Evolutionary conservation across 2,888 invertebrate species (phyloP), one percentile per base, ranked within the genome.

Genomic region (Suillia variegata): DNA sequence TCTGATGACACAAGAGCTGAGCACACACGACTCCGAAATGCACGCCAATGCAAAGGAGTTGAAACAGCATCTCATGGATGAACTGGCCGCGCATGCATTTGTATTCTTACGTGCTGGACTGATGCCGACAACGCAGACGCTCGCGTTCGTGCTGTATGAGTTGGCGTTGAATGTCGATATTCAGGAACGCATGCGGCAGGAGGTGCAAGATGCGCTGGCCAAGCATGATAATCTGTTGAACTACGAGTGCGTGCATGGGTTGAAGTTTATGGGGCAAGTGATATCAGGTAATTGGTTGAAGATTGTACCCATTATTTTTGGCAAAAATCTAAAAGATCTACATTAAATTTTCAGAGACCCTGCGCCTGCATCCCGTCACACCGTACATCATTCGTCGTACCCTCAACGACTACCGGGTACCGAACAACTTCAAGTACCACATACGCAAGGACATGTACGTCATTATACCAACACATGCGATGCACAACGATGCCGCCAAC

Each of bases 101-200:
- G 70, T 78, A 1, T 82, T 82, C 56, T 67, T 80, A 17, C 65
- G 78, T 38, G 78, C 88, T 3, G 89, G 89, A 0, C 88, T 87
- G 65, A 89, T 89, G 71, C 88, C 88, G 0, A 87, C 88, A 0
- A 86, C 88, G 0, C 85, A 87, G 0, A 85, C 87, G 0, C 82
- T 88, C 4, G 85, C 85, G 62, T 87, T 85, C 62, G 68, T 70
- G 1, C 62, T 81, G 0, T 80, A 78, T 17, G 81, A 81, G 57
- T 52, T 81, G 51, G 78, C 80, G 0, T 33, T 72, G 10, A 76
- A 81, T 62, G 59, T 62, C 0, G 67, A 75, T 0, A 58, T 79
- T 60, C 80, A 66, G 70, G 66, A 48, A 2, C 64, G 69, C 21
- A 64, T 77, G 1, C 62, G 81, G 1, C 58, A 72, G 13, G 82